A percentile compares a stretch with the other conserved stretches of the same genome.
Evolutionary conservation across 2,113 vertebrate genomes (phyloP).

Genomic region (Gorsachius goisagi): DNA sequence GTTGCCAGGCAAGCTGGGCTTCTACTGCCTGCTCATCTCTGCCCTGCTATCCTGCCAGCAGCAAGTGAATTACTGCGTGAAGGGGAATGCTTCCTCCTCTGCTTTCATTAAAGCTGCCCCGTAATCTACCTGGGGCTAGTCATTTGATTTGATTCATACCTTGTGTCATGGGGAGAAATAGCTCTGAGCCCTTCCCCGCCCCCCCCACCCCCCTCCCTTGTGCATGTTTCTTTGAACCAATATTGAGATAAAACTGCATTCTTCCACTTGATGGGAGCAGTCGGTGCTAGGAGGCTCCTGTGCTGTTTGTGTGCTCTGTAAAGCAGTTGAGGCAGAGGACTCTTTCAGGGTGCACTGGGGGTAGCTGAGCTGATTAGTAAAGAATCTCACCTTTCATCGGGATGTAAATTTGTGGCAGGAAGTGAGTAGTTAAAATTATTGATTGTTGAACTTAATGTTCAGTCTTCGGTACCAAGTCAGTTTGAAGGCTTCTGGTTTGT

Average conservation of each 20-base stretch:
- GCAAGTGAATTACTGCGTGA: not conserved
- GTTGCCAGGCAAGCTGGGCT: not conserved
- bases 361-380: not conserved
- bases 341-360: not conserved
- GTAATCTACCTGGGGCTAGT: not conserved
- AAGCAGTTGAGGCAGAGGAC: not conserved
- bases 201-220: too few species aligned
- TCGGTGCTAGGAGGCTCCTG: not conserved
- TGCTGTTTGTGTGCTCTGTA: not conserved
- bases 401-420: not conserved
- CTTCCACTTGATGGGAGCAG: not conserved
- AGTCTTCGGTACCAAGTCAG: not conserved
- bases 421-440: not conserved
- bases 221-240: not conserved
- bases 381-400: not conserved
- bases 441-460: not conserved
- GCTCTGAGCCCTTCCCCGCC: not conserved
- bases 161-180: not conserved
- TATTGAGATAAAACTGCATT: not conserved
- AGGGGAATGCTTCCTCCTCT: not conserved
- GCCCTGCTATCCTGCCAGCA: not conserved
- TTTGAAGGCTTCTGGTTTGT: constrained; percentile 3
- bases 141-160: not conserved
- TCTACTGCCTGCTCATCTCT: not conserved
- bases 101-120: not conserved